Evolutionary conservation across 2,797 vertebrate species (phyloP).

Genomic region (Sphaeramia orbicularis): DNA sequence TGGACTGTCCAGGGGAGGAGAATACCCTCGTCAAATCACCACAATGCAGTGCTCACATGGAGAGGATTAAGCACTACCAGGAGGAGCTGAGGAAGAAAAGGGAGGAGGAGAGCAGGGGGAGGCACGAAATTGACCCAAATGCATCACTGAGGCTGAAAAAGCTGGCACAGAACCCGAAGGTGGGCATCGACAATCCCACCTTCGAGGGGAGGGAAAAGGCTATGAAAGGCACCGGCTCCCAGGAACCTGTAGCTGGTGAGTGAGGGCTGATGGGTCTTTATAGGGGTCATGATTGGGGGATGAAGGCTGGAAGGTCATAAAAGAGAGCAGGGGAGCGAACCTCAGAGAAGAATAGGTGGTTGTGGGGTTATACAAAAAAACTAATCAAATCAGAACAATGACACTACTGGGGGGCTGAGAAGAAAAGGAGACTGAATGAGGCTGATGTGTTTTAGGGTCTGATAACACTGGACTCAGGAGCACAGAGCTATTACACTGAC

Average conservation of each 20-base stretch:
- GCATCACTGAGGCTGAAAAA: slow-evolving; percentile 94
- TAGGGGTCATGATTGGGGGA: slow-evolving; percentile 12
- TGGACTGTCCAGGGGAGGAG: slow-evolving; percentile 91
- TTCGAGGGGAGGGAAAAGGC: slow-evolving; percentile 87
- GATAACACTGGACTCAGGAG: slow-evolving; percentile 4
- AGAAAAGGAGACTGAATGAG: slow-evolving; percentile 38
- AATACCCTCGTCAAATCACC: slow-evolving; percentile 78
- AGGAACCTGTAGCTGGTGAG: slow-evolving; percentile 71
- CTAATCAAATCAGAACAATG: slow-evolving; percentile 68
- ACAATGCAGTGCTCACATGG: slow-evolving; percentile 88
- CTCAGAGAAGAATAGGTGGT: slow-evolving; percentile 40
- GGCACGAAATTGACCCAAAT: slow-evolving; percentile 90
- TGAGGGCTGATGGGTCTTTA: slow-evolving; percentile 13
- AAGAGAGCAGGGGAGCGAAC: slow-evolving; percentile 21
- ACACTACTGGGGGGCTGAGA: slow-evolving; percentile 22
- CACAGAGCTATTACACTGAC: slow-evolving; percentile 3
- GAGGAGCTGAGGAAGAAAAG: slow-evolving; percentile 91
- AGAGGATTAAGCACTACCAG: slow-evolving; percentile 92
- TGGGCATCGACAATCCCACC: slow-evolving; percentile 95
- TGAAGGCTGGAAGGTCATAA: slow-evolving; percentile 37
- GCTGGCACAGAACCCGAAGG: slow-evolving; percentile 92
- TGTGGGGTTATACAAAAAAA: slow-evolving; percentile 37
- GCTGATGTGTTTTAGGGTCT: slow-evolving; percentile 14
- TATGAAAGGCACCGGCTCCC: slow-evolving; percentile 46
- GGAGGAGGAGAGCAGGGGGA: slow-evolving; percentile 89